These are phyloP conservation scores for Dipodomys ordii DNA, from an alignment of 2,113 vertebrate genomes.

Conservation along the genomic window DNA sequence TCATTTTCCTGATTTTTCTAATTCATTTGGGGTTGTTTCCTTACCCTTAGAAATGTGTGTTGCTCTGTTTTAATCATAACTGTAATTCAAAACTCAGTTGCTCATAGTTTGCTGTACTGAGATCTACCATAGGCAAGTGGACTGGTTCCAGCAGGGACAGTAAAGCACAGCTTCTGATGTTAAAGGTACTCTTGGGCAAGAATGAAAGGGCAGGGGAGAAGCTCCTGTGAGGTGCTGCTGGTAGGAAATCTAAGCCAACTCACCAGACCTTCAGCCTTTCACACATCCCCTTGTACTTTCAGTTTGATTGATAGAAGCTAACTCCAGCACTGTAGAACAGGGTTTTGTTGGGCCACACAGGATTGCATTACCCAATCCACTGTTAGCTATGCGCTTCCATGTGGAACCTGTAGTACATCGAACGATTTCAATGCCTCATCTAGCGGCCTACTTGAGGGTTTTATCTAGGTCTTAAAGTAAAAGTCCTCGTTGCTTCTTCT, in stretches of 20 bases:
- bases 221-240: background rate
- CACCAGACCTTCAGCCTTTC: background rate
- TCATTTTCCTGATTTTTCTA: background rate
- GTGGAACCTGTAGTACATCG: background rate
- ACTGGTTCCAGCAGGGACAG: background rate
- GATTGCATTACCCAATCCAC: background rate
- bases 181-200: background rate
- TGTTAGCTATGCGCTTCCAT: background rate
- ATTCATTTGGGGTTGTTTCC: background rate
- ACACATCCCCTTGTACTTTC: background rate
- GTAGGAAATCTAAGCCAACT: background rate
- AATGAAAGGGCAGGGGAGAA: background rate
- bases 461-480: background rate
- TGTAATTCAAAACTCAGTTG: constrained; percentile 18
- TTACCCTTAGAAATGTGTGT: background rate
- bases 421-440: background rate
- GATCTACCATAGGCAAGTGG: background rate
- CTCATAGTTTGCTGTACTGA: background rate
- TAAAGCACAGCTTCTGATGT: background rate
- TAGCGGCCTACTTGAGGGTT: background rate
- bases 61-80: background rate
- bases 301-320: background rate
- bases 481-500: background rate
- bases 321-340: background rate
- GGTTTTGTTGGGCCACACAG: background rate